Conservation (phyloP, 2,797 vertebrate species). For the Urosaurus nigricauda region DNA sequence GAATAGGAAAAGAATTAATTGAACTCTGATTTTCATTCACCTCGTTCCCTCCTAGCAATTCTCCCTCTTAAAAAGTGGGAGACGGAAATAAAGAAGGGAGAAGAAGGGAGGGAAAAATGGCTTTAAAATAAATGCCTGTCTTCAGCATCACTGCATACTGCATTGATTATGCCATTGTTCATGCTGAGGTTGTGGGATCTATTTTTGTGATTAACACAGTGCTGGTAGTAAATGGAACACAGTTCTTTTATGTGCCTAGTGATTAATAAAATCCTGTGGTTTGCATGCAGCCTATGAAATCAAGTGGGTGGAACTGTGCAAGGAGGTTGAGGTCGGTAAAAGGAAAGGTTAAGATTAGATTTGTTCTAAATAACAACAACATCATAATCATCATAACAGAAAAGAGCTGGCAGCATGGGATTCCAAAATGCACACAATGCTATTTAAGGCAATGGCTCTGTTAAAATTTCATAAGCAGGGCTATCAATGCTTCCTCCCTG, state of each 20-base stretch:
- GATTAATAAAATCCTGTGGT: conserved; percentile 47
- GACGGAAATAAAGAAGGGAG: not conserved
- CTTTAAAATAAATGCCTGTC: conserved; percentile 21
- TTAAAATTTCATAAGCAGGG: conserved; percentile 54
- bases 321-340: conserved; percentile 34
- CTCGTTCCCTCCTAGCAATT: not conserved
- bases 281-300: not conserved
- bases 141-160: not conserved
- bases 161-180: conserved; percentile 18
- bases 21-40: not conserved
- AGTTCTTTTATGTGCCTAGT: conserved; percentile 27
- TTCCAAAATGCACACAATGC: not conserved
- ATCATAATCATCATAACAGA: conserved; percentile 12
- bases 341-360: not conserved
- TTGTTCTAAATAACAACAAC: conserved; percentile 31
- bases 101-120: not conserved
- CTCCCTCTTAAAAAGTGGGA: not conserved
- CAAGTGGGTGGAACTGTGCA: not conserved
- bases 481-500: conserved; percentile 36
- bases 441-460: conserved; percentile 18
- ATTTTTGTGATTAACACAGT: conserved; percentile 19
- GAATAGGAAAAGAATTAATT: not conserved
- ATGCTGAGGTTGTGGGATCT: conserved; percentile 22
- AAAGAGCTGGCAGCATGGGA: no score
- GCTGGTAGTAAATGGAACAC: not conserved